Base-by-base conservation (phyloP, 2,113 vertebrate genomes). In the Pteronura brasiliensis region DNA sequence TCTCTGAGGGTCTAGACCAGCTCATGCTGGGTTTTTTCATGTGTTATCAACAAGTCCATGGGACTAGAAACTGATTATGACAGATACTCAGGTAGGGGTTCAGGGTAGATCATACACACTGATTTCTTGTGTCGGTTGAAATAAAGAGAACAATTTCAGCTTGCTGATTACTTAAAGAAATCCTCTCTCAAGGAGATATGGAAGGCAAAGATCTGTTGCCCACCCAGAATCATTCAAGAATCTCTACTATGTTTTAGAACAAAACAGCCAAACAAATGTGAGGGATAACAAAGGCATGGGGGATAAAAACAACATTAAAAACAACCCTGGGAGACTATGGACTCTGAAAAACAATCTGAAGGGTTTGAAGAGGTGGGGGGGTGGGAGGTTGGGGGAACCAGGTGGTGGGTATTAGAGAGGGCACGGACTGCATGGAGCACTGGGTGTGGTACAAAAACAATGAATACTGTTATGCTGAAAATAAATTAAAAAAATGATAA, bases 101-200 rank as follows among this genome's bases (percentile, higher is more conserved):
- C 88, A 98, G 95, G 77, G 31, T 90, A 86, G 42, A 96, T 96
- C 98, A 88, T 95, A 98, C 98, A 96, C 83, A 79, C 84, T 80
- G 97, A 84, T 5, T 92, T 74, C 29, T 67, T 34, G 1, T 13
- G 36, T 83, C n/a, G 95, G 72, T 11, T 72, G 39, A 67, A 67
- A 80, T 44, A 63, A 96, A 96, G 71, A 88, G 12, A 86, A 20
- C 8, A 34, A 9, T 12, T 90, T 94, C 55, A 88, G 20, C 55
- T 44, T 96, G 44, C 47, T 76, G 74, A 13, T 42, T 91, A 84
- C 39, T 83, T 52, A 57, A 49, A 88, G 69, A 59, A 88, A 76
- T 44, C 27, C 57, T 94, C 86, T 93, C 79, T 80, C 17, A 63
- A 71, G 69, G 31, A 34, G 17, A 44, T 23, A 39, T 1, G 4